A percentile compares a stretch with the other conserved stretches of the same genome.
phyloP scores from a whole-genome alignment of 2,797 vertebrate genomes.

The Coilia nasus region DNA sequence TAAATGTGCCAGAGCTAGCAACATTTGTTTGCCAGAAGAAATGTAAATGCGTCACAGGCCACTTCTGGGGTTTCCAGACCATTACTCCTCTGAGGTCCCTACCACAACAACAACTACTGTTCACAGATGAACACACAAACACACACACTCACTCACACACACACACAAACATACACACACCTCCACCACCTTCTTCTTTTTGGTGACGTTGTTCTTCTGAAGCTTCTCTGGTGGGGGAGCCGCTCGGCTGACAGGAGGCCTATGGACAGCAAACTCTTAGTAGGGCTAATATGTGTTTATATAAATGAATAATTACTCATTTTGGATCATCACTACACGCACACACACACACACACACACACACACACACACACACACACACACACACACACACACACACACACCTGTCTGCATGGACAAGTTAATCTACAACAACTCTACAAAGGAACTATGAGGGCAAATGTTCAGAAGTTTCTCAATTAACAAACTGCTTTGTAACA shows the following conservation, averaged over 20 bases:
- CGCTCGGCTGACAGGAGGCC: constrained; percentile 85
- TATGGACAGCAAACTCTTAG: constrained; percentile 55
- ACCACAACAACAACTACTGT: not conserved
- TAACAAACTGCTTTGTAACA: no score
- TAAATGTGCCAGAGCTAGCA: not conserved
- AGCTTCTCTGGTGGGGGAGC: constrained; percentile 85
- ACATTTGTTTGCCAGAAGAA: not conserved
- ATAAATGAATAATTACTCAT: not conserved
- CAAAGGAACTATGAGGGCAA: not conserved
- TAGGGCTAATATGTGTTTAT: not conserved
- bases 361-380: no score
- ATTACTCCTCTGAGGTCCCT: not conserved
- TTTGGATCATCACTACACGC: not conserved
- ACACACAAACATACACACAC: constrained; percentile 56
- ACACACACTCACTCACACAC: not conserved
- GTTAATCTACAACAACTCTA: not conserved
- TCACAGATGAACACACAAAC: not conserved
- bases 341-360: not conserved
- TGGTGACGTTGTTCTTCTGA: constrained; percentile 84
- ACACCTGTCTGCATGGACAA: not conserved
- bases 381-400: no score
- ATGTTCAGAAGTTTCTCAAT: not conserved
- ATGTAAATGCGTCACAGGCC: not conserved
- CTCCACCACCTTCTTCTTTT: constrained; percentile 85
- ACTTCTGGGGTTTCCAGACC: not conserved